phyloP scores from a whole-genome alignment of 1,140 invertebrate genomes.

The Teleogryllus occipitalis region DNA sequence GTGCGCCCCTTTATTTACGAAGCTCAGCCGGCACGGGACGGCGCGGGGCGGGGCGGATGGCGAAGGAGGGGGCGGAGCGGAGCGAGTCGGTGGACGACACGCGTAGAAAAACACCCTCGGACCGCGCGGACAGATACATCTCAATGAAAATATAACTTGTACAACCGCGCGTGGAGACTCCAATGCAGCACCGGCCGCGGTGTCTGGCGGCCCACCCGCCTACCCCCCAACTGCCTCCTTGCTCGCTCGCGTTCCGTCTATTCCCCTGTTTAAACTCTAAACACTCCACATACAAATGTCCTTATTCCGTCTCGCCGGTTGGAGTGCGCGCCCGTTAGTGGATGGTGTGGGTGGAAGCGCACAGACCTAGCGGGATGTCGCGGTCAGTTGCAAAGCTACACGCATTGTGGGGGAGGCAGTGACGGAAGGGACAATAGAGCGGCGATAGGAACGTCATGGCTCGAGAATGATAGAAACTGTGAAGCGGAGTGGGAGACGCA shows the following conservation, averaged over 20 bases:
- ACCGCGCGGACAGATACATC: background rate
- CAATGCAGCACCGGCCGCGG: too few species aligned
- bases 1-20: too few species aligned
- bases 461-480: too few species aligned
- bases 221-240: background rate
- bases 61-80: background rate
- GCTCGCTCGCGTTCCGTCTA: background rate
- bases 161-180: background rate
- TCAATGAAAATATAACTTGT: background rate
- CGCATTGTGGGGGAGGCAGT: background rate
- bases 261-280: slow-evolving; percentile 1
- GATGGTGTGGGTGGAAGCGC: too few species aligned
- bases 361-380: too few species aligned
- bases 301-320: background rate
- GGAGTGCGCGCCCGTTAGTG: background rate
- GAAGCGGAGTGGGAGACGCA: too few species aligned
- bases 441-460: background rate
- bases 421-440: background rate
- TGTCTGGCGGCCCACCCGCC: too few species aligned
- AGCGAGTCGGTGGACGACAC: background rate
- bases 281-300: background rate
- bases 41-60: too few species aligned
- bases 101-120: background rate
- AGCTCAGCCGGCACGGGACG: too few species aligned
- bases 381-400: too few species aligned